Evolutionary conservation across 1,140 invertebrate species (phyloP), one percentile per base, ranked within the genome.

Genomic region (Chrysomallon squamiferum): DNA sequence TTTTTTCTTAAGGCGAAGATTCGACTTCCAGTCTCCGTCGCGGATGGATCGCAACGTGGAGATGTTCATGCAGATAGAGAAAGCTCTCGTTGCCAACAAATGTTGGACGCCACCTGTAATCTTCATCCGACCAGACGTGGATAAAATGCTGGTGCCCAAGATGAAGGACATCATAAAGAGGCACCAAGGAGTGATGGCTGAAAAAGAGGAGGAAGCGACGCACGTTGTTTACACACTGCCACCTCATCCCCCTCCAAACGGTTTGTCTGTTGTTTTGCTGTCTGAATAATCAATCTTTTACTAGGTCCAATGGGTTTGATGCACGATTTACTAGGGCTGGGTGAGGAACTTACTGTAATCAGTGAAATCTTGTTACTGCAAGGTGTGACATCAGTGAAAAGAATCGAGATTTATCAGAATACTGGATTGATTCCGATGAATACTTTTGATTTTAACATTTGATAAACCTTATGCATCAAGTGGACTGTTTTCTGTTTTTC

Each of bases 61-160:
- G 82, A 93, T 99, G 91, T 93, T 96, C 84, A 91, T 95, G 87
- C 91, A 92, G 65, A 94, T 97, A 60, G 95, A 97, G 85, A 93
- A 94, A 74, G 89, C 92, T 0, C 85, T 99, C 59, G 87, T 95
- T 20, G 90, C 92, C 65, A 92, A 91, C 59, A 93, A 95, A 81
- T 90, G 92, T 73, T 89, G 95, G 65, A 88, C 88, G 15, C 87
- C 92, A 65, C 96, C 95, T 0, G 88, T 88, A 67, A 90, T 97
- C 56, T 83, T 69, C 61, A 76, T 84, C 20, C 68, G 63, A 22
- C 73, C 80, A 5, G 95, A 96, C 59, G 90, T 97, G 4, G 95
- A 97, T 72, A 96, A 96, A 85, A 86, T 88, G 15, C 63, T 87
- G 6, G 89, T 91, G 18, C 86, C 88, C 11, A 93, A 95, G 86